Percentiles rank a stretch among this genome's conserved stretches.
Conservation (phyloP, 1,140 invertebrate genomes). For the Ceratina australensis region DNA sequence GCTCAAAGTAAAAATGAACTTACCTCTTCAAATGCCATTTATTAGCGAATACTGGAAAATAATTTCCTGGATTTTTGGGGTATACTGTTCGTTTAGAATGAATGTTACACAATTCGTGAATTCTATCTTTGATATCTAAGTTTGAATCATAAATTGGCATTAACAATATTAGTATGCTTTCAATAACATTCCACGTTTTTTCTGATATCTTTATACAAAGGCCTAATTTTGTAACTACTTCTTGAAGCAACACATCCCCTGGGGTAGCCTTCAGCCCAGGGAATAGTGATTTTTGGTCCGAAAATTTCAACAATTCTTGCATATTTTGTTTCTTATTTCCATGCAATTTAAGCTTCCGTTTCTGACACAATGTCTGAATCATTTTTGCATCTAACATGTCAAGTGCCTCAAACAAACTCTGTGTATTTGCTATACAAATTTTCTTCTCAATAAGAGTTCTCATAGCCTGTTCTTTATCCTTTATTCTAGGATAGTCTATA, state of each 20-base stretch:
- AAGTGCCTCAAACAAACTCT: conserved; percentile 52
- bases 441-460: conserved; percentile 56
- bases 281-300: conserved; percentile 60
- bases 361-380: conserved; percentile 57
- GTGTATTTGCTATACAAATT: conserved; percentile 62
- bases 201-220: conserved; percentile 61
- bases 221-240: conserved; percentile 51
- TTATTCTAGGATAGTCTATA: conserved; percentile 63
- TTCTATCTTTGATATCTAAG: conserved; percentile 65
- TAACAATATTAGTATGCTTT: conserved; percentile 70
- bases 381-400: conserved; percentile 66
- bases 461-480: conserved; percentile 48
- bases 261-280: conserved; percentile 60
- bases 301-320: conserved; percentile 57
- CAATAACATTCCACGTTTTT: conserved; percentile 60
- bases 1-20: background rate
- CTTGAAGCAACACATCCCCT: conserved; percentile 50
- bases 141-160: conserved; percentile 67
- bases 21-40: conserved; percentile 65
- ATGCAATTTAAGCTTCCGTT: conserved; percentile 57
- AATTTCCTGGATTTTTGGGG: conserved; percentile 55
- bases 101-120: conserved; percentile 56
- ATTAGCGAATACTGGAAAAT: conserved; percentile 71
- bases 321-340: conserved; percentile 63
- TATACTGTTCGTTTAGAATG: conserved; percentile 58